These are phyloP conservation scores for Pterostichus niger DNA, from an alignment of 2,888 invertebrate genomes.

Conservation along the genomic window DNA sequence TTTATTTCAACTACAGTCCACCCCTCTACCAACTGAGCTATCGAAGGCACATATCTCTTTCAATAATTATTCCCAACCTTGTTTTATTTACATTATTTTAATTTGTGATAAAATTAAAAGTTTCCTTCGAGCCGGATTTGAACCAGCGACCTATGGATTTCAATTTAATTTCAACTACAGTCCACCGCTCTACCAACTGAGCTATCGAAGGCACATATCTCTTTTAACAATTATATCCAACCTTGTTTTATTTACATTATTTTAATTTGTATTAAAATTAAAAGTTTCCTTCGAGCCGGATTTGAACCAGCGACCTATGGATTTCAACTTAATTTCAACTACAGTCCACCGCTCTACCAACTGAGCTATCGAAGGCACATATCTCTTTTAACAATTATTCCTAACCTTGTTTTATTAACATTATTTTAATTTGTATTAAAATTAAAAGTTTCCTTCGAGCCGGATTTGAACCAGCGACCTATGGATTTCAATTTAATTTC, in stretches of 20 bases:
- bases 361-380: conserved; percentile 74
- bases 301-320: conserved; percentile 84
- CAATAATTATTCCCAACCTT: no score
- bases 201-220: conserved; percentile 73
- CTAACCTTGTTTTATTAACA: no score
- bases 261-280: neutral
- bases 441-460: conserved; percentile 78
- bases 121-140: conserved; percentile 85
- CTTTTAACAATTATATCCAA: no score
- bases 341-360: conserved; percentile 76
- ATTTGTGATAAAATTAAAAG: neutral
- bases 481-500: conserved; percentile 76
- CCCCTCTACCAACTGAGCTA: no score
- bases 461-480: conserved; percentile 84
- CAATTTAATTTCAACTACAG: conserved; percentile 73
- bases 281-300: conserved; percentile 80
- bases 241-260: no score
- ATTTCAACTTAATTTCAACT: conserved; percentile 73
- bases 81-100: no score
- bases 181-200: conserved; percentile 76
- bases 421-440: no score
- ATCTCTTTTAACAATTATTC: no score
- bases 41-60: no score
- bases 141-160: conserved; percentile 85
- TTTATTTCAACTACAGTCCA: no score